These are phyloP conservation scores for Neocrepidodera transversa DNA, from an alignment of 2,888 invertebrate genomes.

Conservation along the genomic window DNA sequence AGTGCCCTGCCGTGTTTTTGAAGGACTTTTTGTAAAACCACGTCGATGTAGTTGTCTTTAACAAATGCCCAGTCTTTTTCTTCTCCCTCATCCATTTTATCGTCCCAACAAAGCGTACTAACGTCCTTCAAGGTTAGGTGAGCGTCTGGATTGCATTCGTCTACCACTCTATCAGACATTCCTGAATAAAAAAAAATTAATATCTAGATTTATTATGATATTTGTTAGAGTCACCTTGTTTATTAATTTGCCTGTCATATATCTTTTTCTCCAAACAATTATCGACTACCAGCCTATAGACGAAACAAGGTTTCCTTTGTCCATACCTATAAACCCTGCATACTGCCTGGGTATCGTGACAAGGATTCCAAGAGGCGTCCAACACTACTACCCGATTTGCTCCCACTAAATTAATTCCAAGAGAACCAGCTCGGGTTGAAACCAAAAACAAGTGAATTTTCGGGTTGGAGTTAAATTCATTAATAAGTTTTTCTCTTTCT, in stretches of 20 bases:
- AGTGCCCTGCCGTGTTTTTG: constrained; percentile 69
- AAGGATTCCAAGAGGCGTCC: constrained; percentile 99
- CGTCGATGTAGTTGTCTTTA: constrained; percentile 80
- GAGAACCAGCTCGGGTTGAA: constrained; percentile 94
- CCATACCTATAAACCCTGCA: constrained; percentile 96
- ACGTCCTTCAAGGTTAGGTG: constrained; percentile 89
- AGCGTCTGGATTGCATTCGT: constrained; percentile 97
- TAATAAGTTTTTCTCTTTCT: constrained; percentile 94
- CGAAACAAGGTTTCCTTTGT: constrained; percentile 92
- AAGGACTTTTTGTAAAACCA: constrained; percentile 79
- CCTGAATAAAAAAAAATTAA: constrained; percentile 51
- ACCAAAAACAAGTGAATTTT: constrained; percentile 91
- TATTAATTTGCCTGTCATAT: constrained; percentile 97
- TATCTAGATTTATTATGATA: no score
- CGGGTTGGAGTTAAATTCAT: constrained; percentile 91
- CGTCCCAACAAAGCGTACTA: constrained; percentile 88
- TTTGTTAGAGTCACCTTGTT: constrained; percentile 75
- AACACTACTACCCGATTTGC: constrained; percentile 97
- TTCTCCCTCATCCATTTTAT: constrained; percentile 86
- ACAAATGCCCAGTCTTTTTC: constrained; percentile 75
- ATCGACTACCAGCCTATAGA: constrained; percentile 96
- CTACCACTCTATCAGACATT: constrained; percentile 97
- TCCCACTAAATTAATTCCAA: constrained; percentile 96
- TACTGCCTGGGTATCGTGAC: constrained; percentile 97
- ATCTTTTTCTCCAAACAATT: constrained; percentile 97